Percentiles rank a stretch among this genome's conserved stretches.
phyloP scores from a whole-genome alignment of 2,113 vertebrate species.

The Syngnathus floridae region DNA sequence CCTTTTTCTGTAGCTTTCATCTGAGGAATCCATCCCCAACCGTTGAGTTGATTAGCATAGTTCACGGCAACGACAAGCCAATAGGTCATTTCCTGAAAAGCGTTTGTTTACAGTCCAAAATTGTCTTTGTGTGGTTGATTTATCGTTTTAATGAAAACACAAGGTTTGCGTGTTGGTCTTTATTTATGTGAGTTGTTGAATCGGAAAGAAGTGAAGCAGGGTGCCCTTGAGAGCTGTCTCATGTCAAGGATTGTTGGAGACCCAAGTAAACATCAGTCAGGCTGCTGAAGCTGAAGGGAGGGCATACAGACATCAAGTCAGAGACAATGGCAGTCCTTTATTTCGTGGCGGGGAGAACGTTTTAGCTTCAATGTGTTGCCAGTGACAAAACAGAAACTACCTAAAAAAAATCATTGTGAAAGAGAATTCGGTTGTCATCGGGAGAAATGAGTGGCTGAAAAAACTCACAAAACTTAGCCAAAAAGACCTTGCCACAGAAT shows the following conservation, averaged over 20 bases:
- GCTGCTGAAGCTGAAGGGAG: conserved; percentile 29
- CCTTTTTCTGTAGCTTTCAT: neutral
- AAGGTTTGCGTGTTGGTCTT: neutral
- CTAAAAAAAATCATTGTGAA: neutral
- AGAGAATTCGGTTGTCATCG: neutral
- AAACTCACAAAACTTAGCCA: too few species aligned
- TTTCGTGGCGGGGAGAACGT: neutral
- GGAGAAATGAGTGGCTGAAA: too few species aligned
- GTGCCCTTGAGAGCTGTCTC: conserved; percentile 37
- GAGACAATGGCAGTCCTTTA: neutral
- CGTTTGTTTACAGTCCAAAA: neutral
- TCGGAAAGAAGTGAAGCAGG: conserved; percentile 23
- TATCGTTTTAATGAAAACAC: neutral
- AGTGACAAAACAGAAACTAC: neutral
- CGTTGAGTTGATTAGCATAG: neutral
- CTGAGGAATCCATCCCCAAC: neutral
- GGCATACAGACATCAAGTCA: conserved; percentile 36
- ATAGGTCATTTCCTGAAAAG: neutral
- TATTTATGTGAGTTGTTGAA: conserved; percentile 1
- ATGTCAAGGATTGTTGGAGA: conserved; percentile 21
- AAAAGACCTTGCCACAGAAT: neutral
- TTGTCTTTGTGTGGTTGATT: neutral
- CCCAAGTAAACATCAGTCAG: conserved; percentile 39
- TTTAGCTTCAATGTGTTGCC: too few species aligned
- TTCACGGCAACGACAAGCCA: neutral